phyloP scores from a whole-genome alignment of 2,888 invertebrate species.

The Sphecodes monilicornis region DNA sequence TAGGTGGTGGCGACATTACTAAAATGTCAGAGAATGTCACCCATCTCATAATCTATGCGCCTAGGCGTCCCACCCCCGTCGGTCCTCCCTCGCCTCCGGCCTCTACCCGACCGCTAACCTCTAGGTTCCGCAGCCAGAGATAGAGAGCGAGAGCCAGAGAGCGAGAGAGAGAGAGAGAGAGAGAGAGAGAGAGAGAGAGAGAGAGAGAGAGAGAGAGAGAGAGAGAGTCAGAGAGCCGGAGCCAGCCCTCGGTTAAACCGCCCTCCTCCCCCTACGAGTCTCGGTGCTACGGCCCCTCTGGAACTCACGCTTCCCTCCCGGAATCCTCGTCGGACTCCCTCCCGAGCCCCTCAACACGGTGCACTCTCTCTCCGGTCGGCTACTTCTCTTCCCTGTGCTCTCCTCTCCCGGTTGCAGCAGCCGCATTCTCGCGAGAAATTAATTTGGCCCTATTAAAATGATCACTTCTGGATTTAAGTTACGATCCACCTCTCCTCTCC shows the following conservation, averaged over 20 bases:
- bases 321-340: constrained; percentile 3
- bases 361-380: not conserved
- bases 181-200: too few relatives aligned
- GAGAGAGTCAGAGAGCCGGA: not conserved
- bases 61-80: constrained; percentile 55
- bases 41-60: constrained; percentile 77
- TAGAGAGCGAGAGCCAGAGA: not conserved
- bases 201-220: too few relatives aligned
- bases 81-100: constrained; percentile 19
- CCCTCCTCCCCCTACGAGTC: constrained; percentile 7
- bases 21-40: constrained; percentile 84
- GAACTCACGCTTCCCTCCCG: constrained; percentile 42
- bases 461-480: constrained; percentile 78
- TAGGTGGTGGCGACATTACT: constrained; percentile 80
- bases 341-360: not conserved
- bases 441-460: constrained; percentile 77
- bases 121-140: constrained; percentile 47
- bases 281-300: constrained; percentile 43
- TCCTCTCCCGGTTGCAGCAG: constrained; percentile 41
- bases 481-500: constrained; percentile 64
- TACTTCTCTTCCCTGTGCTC: not conserved
- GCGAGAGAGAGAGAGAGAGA: too few relatives aligned
- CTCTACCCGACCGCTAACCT: constrained; percentile 57
- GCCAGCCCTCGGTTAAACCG: constrained; percentile 53
- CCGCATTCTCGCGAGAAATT: constrained; percentile 77